Base-by-base conservation (phyloP, 2,113 vertebrate species). In the Taxidea taxus region DNA sequence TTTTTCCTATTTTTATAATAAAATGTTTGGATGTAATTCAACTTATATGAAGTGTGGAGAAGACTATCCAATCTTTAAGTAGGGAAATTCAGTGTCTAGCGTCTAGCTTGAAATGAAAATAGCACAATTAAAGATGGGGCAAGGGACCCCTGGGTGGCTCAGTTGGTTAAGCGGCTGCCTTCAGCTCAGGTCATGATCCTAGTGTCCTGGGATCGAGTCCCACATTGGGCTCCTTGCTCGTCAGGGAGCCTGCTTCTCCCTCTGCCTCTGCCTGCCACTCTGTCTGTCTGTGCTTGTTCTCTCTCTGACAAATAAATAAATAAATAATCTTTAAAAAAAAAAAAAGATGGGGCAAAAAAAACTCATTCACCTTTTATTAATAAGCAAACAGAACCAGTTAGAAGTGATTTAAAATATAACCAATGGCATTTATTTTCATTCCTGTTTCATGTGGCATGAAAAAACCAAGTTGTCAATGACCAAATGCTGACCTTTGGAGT, bases 381-480 rank as follows among this genome's bases (percentile, higher is more conserved):
- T 70, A 92, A 87, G 15, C 49, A 95, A 37, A 60, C 31, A 66
- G 60, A 89, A 95, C 25, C 34, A 60, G n/a, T 60, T 29, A 94
- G 87, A 95, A 93, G 58, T 75, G 25, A 92, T 88, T 96, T 80
- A 56, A 95, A 92, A 74, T 75, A 77, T 27, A 92, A 70, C 72
- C 81, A 88, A 68, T 14, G 27, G 27, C 75, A 96, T 51, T 9
- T 18, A 34, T 87, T 94, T 97, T 95, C 60, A 68, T 95, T 60
- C 37, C 49, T 78, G 51, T 64, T 89, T 78, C 87, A 66, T 29
- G 21, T n/a, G 27, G 7, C 54, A 74, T n/a, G 21, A 54, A 77
- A 81, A 90, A 85, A 47, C n/a, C n/a, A 92, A 68, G 27, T 4
- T 58, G 82, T 62, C 42, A 82, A 51, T 20, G 25, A 80, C 2